A percentile compares a stretch with the other conserved stretches of the same genome.
These are phyloP conservation scores for Hyposmocoma kahamanoa DNA, from an alignment of 1,140 invertebrate genomes.

Conservation along the genomic window DNA sequence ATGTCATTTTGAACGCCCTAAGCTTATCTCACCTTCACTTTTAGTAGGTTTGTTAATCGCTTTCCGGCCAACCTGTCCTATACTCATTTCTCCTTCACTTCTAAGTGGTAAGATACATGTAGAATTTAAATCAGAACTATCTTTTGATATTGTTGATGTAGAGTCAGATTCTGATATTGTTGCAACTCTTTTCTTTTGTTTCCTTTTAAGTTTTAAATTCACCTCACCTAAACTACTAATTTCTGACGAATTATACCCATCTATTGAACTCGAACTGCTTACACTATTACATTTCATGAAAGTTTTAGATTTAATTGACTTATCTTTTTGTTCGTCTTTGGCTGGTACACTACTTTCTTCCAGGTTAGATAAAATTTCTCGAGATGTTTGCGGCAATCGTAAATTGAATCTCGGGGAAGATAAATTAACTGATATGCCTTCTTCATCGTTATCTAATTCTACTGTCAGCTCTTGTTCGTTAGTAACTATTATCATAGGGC, in stretches of 20 bases:
- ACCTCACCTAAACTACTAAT: slow-evolving; percentile 63
- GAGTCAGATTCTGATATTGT: slow-evolving; percentile 44
- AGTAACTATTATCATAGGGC: slow-evolving; percentile 33
- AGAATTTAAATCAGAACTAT: slow-evolving; percentile 30
- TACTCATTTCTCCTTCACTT: slow-evolving; percentile 59
- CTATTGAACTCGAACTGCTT: slow-evolving; percentile 45
- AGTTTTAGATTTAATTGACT: slow-evolving; percentile 8
- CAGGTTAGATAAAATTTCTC: slow-evolving; percentile 41
- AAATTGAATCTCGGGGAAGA: slow-evolving; percentile 65
- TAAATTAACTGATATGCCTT: slow-evolving; percentile 56
- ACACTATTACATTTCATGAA: slow-evolving; percentile 13
- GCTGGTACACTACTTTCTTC: slow-evolving; percentile 11
- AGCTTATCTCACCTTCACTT: slow-evolving; percentile 62
- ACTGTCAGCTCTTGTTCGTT: slow-evolving; percentile 28
- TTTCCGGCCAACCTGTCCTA: slow-evolving; percentile 27
- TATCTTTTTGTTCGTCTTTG: slow-evolving; percentile 13
- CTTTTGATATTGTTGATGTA: slow-evolving; percentile 30
- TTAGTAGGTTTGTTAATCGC: slow-evolving; percentile 32
- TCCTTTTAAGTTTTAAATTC: slow-evolving; percentile 35
- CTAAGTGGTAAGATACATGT: slow-evolving; percentile 34
- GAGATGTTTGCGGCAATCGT: slow-evolving; percentile 44
- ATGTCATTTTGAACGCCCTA: slow-evolving; percentile 14
- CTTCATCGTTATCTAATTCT: slow-evolving; percentile 28
- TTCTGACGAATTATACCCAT: slow-evolving; percentile 51
- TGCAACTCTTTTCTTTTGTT: slow-evolving; percentile 24